Evolutionary conservation across 92 coral and sea anemone genomes (phyloP), one percentile per base, ranked within the genome.

Genomic region (Chrysogorgia sp.): DNA sequence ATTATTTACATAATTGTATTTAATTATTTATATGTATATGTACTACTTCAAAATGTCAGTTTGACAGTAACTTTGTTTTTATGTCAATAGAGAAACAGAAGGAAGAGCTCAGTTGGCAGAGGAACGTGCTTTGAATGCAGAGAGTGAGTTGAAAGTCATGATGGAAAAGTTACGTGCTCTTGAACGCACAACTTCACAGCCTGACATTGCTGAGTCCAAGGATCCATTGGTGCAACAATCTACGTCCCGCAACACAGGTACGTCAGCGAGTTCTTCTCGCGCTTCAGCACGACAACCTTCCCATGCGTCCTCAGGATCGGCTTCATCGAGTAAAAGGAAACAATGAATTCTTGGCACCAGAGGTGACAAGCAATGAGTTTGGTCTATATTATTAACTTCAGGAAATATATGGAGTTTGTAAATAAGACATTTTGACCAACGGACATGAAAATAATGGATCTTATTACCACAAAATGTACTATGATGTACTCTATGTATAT

Each of bases 161-260:
- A 80, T 91, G 24, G 98, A 94, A 75, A 87, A 87, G 88, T 85
- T 94, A 76, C 96, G 98, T 72, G 97, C 97, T 62, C 89, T 94
- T 47, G 98, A 94, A 61, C 91, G 98, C 45, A 83, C 97, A 43
- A 97, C 97, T 26, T 94, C 98, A 12, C 92, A 97, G 28, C 87
- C 93, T 71, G 85, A 90, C 41, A 86, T 86, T 76, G 68, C 79
- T 25, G 86, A 85, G 49, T 71, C 86, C 32, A 86, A 84, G 2
- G 90, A 88, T 61, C 89, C 87, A 24, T 65, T 81, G 19, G 76
- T 85, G 28, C 92, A 93, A 28, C 79, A 87, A 17, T 52, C 59
- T 84, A 84, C 92, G 74, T 80, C 82, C 96, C 80, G 90, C 81
- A 75, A 69, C 55, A 86, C 90, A 68, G 74, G 74, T 40, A 71